Percentiles rank a stretch among this genome's conserved stretches.
phyloP scores from a whole-genome alignment of 1,140 invertebrate genomes.

The Sipha flava region DNA sequence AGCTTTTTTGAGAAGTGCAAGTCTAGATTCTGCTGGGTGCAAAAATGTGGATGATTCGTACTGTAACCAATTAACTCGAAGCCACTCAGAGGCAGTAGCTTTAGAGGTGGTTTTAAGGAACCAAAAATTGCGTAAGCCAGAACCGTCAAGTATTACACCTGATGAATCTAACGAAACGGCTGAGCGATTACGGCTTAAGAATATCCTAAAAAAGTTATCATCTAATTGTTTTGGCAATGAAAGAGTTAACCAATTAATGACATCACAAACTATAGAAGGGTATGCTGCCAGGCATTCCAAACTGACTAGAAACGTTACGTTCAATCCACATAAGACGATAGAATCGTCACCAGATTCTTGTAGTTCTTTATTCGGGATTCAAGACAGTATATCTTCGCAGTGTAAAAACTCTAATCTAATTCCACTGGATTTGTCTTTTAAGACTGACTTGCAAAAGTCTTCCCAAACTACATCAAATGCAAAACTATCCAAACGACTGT shows the following conservation, averaged over 20 bases:
- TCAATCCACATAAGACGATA: slow-evolving; percentile 61
- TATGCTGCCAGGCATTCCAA: slow-evolving; percentile 79
- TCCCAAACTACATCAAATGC: background rate
- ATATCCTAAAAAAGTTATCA: slow-evolving; percentile 73
- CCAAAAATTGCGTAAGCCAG: slow-evolving; percentile 16
- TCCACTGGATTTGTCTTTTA: background rate
- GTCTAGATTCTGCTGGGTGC: slow-evolving; percentile 51
- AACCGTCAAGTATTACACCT: background rate
- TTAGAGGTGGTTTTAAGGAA: slow-evolving; percentile 42
- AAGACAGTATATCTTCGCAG: background rate
- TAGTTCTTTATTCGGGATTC: background rate
- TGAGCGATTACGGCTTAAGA: slow-evolving; percentile 70
- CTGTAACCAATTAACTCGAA: slow-evolving; percentile 50
- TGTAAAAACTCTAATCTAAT: slow-evolving; percentile 10
- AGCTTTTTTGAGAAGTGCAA: slow-evolving; percentile 63
- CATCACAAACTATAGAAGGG: slow-evolving; percentile 72
- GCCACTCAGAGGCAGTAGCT: slow-evolving; percentile 53
- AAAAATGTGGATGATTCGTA: background rate
- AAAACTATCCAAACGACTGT: background rate
- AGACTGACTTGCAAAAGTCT: background rate
- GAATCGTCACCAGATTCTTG: slow-evolving; percentile 58
- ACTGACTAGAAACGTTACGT: slow-evolving; percentile 78
- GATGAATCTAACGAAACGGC: slow-evolving; percentile 74
- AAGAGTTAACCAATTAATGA: slow-evolving; percentile 57
- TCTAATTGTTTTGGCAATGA: slow-evolving; percentile 35